A percentile compares a stretch with the other conserved stretches of the same genome.
Conservation (phyloP, 2,113 vertebrate genomes). For the Phyllostomus hastatus region DNA sequence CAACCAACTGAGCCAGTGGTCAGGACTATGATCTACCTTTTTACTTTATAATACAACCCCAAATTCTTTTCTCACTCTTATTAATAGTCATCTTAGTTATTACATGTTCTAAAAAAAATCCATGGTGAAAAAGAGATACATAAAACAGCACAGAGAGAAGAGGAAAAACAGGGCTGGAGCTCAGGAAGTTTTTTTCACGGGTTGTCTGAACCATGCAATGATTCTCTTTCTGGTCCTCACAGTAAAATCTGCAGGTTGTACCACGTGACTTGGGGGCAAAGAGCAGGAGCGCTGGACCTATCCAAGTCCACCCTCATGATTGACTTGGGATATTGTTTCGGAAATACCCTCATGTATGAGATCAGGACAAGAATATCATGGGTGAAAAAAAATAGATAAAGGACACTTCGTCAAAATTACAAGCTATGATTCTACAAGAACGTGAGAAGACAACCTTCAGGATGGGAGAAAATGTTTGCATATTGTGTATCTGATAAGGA, state of each 20-base stretch:
- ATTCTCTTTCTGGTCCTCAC: background rate
- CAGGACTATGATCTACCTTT: background rate
- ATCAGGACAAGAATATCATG: background rate
- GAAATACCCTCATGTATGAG: background rate
- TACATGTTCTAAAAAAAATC: background rate
- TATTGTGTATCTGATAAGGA: background rate
- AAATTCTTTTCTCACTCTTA: background rate
- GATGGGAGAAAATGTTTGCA: no score
- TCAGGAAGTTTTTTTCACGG: background rate
- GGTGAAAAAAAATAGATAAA: background rate
- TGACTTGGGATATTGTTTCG: background rate
- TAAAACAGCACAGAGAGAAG: background rate
- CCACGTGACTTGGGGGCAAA: background rate
- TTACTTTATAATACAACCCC: background rate
- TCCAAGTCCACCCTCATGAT: background rate
- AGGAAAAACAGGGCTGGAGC: background rate
- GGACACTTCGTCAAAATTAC: background rate
- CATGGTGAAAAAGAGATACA: background rate
- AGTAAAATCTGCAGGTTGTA: background rate
- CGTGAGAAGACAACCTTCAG: no score
- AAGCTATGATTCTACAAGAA: background rate
- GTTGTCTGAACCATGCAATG: background rate
- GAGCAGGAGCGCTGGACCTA: background rate
- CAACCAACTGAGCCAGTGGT: no score
- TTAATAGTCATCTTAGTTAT: background rate